Percentiles rank a stretch among this genome's conserved stretches.
Conservation (phyloP, 2,888 invertebrate genomes). For the Scaptomyza parva region DNA sequence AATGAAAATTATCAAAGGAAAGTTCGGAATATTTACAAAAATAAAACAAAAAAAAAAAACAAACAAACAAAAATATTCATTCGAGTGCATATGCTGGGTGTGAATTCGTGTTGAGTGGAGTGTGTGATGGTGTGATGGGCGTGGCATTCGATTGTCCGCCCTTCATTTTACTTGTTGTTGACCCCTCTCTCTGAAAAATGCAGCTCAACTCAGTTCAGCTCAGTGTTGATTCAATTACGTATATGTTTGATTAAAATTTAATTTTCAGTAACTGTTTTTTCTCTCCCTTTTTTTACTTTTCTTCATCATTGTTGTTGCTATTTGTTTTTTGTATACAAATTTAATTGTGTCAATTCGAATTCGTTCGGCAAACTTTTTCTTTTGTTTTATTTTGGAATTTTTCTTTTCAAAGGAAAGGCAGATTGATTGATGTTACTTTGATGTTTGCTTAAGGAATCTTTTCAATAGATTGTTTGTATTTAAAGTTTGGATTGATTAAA, state of each 20-base stretch:
- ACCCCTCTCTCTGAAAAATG: slow-evolving; percentile 22
- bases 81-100: slow-evolving; percentile 8
- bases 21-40: slow-evolving; percentile 30
- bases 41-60: background rate
- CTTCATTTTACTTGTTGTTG: slow-evolving; percentile 11
- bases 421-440: background rate
- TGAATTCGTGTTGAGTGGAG: background rate
- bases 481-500: background rate
- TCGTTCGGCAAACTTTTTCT: background rate
- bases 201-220: slow-evolving; percentile 2
- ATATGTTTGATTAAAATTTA: slow-evolving; percentile 47
- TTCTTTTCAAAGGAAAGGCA: background rate
- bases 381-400: background rate
- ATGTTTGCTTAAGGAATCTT: background rate
- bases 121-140: slow-evolving; percentile 6
- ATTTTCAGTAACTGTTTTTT: slow-evolving; percentile 25
- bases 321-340: slow-evolving; percentile 15
- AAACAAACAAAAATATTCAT: slow-evolving; percentile 19
- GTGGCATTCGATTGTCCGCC: slow-evolving; percentile 13
- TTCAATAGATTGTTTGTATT: background rate
- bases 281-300: background rate
- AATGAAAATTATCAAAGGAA: slow-evolving; percentile 29
- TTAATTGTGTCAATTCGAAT: slow-evolving; percentile 31
- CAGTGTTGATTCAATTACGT: slow-evolving; percentile 56
- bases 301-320: background rate